Base-by-base conservation (phyloP, 2,888 invertebrate genomes). In the Amiota communis region DNA sequence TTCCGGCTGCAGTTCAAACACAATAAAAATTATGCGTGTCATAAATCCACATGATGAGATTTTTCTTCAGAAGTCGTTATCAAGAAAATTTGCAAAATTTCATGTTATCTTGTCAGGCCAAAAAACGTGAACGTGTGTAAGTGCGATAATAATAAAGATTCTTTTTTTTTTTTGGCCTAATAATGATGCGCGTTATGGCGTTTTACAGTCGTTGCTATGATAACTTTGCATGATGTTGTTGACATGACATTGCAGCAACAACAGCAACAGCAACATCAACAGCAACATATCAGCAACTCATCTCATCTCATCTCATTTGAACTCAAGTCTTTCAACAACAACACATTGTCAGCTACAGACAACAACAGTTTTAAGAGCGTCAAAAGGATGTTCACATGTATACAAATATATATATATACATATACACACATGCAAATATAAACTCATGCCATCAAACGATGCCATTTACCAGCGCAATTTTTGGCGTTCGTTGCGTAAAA, bases 11-110 rank as follows among this genome's bases (percentile, higher is more conserved):
- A 82, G 85, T 82, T 81, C 80, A 84, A 84, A 86, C 79, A 84
- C 81, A 83, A 85, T 83, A 85, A 85, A 86, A 86, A 85, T 83
- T 79, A 81, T 80, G 84, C 85, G 82, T 86, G 83, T 81, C 86
- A 84, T 85, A 86, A 86, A 84, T 86, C 80, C 84, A 77, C 80
- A 79, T 83, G 86, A 85, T 85, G 86, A 84, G 86, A 83, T 86
- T 86, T 78, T 79, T 67, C 76, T 75, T 56, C 73, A 74, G 76
- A 82, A 83, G 82, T 85, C 82, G 83, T 86, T 85, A 85, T 80
- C 82, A 49, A 49, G 9, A 12, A 49, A 67, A n/a, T 36, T 36
- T 64, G 47, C 46, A 64, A 67, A 67, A 36, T 36, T 49, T 67
- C 49, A 49, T 49, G 15, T 49, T 51, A 67, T 49, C 65, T 67